Percentiles rank a stretch among this genome's conserved stretches.
phyloP scores from a whole-genome alignment of 2,113 vertebrate genomes.

The Cephalopholis sonnerati region DNA sequence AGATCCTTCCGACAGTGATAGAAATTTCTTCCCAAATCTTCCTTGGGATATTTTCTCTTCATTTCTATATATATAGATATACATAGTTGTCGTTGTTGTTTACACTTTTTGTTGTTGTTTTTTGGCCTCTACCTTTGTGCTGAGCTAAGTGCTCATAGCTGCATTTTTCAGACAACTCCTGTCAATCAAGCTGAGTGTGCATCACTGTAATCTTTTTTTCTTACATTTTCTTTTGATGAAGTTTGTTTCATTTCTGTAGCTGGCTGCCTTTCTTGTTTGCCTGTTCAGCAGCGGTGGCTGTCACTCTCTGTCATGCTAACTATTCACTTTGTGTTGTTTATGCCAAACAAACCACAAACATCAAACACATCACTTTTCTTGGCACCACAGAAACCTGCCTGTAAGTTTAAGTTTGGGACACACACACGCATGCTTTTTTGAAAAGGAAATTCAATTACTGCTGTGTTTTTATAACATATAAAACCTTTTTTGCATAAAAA shows the following conservation, averaged over 20 bases:
- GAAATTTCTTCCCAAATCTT: constrained; percentile 5
- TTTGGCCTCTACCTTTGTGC: neutral
- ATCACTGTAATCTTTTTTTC: neutral
- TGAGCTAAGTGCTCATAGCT: neutral
- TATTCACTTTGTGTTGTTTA: constrained; percentile 19
- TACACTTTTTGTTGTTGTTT: neutral
- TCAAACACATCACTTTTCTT: constrained; percentile 15
- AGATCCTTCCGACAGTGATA: constrained; percentile 16
- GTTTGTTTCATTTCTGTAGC: neutral
- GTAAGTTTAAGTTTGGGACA: constrained; percentile 1
- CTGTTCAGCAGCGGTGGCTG: neutral
- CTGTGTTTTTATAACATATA: neutral
- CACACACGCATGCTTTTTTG: neutral
- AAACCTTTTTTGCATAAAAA: neutral
- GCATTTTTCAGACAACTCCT: constrained; percentile 18
- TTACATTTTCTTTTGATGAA: neutral
- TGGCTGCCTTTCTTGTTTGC: neutral
- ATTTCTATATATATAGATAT: neutral
- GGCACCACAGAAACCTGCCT: neutral
- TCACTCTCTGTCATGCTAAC: neutral
- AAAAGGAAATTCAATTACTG: neutral
- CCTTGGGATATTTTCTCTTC: neutral
- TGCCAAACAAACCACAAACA: constrained; percentile 28
- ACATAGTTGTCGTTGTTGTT: neutral
- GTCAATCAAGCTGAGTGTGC: constrained; percentile 4